A percentile compares a stretch with the other conserved stretches of the same genome.
phyloP scores from a whole-genome alignment of 2,797 vertebrate genomes.

The Epinephelus coioides region DNA sequence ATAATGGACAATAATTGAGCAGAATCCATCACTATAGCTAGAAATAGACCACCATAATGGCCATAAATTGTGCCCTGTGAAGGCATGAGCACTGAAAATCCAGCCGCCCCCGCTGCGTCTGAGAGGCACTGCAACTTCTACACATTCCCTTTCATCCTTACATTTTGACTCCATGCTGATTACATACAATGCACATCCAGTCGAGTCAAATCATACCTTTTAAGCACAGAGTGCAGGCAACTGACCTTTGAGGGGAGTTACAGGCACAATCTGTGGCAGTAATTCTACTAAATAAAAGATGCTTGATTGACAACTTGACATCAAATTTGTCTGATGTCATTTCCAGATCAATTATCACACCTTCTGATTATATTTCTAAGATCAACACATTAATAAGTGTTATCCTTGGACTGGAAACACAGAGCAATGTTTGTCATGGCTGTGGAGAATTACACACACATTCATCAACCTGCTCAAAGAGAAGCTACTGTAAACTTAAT shows the following conservation, averaged over 20 bases:
- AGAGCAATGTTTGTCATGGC: slow-evolving; percentile 37
- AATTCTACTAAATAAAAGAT: slow-evolving; percentile 39
- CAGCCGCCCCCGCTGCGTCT: slow-evolving; percentile 77
- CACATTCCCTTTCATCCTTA: slow-evolving; percentile 72
- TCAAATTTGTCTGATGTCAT: slow-evolving; percentile 27
- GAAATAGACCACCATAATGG: slow-evolving; percentile 88
- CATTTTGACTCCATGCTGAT: slow-evolving; percentile 83
- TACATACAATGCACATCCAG: slow-evolving; percentile 76
- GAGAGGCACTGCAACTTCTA: slow-evolving; percentile 78
- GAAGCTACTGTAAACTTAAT: slow-evolving; percentile 72
- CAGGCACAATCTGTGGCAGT: slow-evolving; percentile 19
- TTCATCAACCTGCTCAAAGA: slow-evolving; percentile 63
- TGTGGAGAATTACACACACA: slow-evolving; percentile 57
- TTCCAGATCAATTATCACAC: slow-evolving; percentile 31
- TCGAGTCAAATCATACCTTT: slow-evolving; percentile 79
- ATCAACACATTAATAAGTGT: slow-evolving; percentile 16
- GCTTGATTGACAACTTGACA: slow-evolving; percentile 42
- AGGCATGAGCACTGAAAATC: slow-evolving; percentile 78
- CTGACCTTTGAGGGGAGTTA: slow-evolving; percentile 59
- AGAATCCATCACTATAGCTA: slow-evolving; percentile 92
- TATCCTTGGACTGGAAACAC: slow-evolving; percentile 34
- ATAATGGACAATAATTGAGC: slow-evolving; percentile 97
- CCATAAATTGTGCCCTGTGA: slow-evolving; percentile 89
- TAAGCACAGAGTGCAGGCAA: slow-evolving; percentile 54
- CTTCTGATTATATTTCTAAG: slow-evolving; percentile 24